Evolutionary conservation across 2,797 vertebrate genomes (phyloP), one percentile per base, ranked within the genome.

Genomic region (Chrysolophus pictus): DNA sequence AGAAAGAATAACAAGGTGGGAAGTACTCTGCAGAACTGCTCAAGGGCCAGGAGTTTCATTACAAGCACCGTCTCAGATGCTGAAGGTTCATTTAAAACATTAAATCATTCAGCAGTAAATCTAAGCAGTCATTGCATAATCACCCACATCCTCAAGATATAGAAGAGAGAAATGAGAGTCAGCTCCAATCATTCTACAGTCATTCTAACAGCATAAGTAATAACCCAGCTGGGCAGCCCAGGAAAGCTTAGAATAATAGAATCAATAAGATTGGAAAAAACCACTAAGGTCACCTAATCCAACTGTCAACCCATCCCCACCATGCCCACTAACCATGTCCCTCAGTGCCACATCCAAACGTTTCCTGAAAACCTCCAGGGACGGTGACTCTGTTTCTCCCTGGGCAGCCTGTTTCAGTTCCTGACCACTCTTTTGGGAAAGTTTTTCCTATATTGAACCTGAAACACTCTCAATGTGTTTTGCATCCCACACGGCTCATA

Each of bases 41-140:
- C 31, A 71, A 51, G 49, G 84, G 55, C 73, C 1, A 0, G 14
- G 7, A 85, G 8, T 69, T 87, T 76, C 74, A 14, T 31, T 35
- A 44, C 22, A 94, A 90, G 42, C 47, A 71, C 58, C 58, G 74
- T 82, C 58, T 18, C 14, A 87, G 63, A 87, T 49, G 58, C 65
- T 90, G 33, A 80, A 79, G 12, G 19, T 62, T 87, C 29, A 83
- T 93, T 96, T 84, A 91, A 91, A 93, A 77, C 44, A 39, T 28
- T 71, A 56, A 72, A 17, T 68, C 35, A 83, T 74, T 19, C 68
- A 71, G 37, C 14, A 19, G 35, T 28, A 89, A 92, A 68, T 82
- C 58, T 82, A 59, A 35, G 4, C 55, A 86, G 53, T 31, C 49
- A 26, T 68, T 91, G 68, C 18, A 73, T 33, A 67, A 71, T 60